These are phyloP conservation scores for Ganaspis brasiliensis DNA, from an alignment of 2,888 invertebrate species.

Conservation along the genomic window DNA sequence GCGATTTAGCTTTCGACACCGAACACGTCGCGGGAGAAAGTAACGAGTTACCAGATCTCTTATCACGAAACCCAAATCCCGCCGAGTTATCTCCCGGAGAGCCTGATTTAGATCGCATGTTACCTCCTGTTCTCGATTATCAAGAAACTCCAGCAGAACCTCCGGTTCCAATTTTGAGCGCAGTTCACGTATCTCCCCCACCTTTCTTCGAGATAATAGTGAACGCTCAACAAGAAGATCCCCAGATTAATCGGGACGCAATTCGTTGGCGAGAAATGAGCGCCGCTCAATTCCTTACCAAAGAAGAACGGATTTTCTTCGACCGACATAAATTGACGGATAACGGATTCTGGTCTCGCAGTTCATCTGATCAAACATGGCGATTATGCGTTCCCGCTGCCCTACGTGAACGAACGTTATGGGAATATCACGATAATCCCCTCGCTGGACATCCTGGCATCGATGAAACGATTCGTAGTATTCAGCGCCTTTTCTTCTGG, in stretches of 20 bases:
- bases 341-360: background rate
- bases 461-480: constrained; percentile 11
- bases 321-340: background rate
- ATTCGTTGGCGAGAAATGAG: background rate
- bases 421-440: background rate
- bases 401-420: background rate
- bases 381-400: background rate
- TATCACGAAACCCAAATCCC: background rate
- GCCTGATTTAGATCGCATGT: background rate
- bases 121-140: background rate
- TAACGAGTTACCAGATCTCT: background rate
- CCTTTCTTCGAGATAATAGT: background rate
- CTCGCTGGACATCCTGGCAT: constrained; percentile 1
- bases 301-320: background rate
- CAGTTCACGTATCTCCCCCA: background rate
- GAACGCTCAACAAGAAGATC: background rate
- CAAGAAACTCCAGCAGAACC: background rate
- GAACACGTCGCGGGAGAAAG: background rate
- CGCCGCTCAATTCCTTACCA: background rate
- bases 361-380: background rate
- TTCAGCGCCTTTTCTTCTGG: constrained; percentile 26
- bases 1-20: background rate
- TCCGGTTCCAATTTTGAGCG: background rate
- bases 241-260: background rate
- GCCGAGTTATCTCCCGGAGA: background rate